These are phyloP conservation scores for Nephrotoma appendiculata DNA, from an alignment of 2,888 invertebrate species.

Conservation along the genomic window DNA sequence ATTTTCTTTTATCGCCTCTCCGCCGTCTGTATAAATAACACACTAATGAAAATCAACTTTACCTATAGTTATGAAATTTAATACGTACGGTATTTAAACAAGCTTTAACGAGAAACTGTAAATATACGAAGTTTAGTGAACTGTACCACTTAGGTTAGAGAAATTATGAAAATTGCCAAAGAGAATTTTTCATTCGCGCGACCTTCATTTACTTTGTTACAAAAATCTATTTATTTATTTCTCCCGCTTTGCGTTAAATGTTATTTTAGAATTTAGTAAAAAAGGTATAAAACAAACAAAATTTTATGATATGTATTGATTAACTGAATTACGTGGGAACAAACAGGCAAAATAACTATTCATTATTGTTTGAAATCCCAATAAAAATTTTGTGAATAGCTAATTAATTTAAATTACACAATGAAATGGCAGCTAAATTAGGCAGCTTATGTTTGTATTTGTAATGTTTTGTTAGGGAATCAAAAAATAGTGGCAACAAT, in stretches of 20 bases:
- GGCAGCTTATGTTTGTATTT: not conserved
- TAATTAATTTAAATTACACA: not conserved
- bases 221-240: no score
- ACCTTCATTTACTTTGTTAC: not conserved
- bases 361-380: not conserved
- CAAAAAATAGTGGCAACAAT: no score
- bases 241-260: not conserved
- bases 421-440: not conserved
- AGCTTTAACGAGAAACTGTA: not conserved
- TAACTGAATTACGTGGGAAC: not conserved
- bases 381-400: not conserved
- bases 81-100: not conserved
- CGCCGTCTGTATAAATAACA: not conserved
- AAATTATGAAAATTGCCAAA: not conserved
- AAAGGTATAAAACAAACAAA: not conserved
- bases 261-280: not conserved
- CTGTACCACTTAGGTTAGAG: not conserved
- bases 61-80: not conserved
- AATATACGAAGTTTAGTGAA: not conserved
- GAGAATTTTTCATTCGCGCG: not conserved
- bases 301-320: not conserved
- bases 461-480: not conserved
- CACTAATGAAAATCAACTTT: not conserved
- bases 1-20: not conserved
- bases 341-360: not conserved